phyloP scores from a whole-genome alignment of 2,888 invertebrate genomes.

The Crepidodera aurea region DNA sequence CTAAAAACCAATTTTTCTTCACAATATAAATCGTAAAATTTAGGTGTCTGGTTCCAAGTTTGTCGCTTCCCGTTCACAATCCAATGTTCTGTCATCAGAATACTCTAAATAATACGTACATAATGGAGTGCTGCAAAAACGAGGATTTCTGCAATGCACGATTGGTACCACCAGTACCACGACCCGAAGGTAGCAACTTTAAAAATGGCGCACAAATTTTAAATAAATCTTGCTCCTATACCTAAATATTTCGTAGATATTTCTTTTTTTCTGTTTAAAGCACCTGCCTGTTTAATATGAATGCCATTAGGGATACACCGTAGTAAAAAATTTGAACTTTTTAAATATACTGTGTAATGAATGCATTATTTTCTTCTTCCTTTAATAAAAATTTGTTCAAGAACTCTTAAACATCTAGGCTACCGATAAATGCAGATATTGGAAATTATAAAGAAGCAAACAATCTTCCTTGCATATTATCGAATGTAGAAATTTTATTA shows the following conservation, averaged over 20 bases:
- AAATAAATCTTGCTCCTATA: constrained; percentile 15
- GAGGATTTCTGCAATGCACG: constrained; percentile 78
- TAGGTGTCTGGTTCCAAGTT: constrained; percentile 80
- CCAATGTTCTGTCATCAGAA: constrained; percentile 83
- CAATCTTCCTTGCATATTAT: no score
- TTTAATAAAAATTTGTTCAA: no score
- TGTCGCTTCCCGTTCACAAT: constrained; percentile 80
- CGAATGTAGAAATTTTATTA: no score
- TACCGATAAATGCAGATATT: no score
- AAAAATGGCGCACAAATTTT: constrained; percentile 23
- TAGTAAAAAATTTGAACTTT: constrained; percentile 10
- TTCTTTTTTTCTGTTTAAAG: constrained; percentile 25
- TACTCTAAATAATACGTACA: constrained; percentile 78
- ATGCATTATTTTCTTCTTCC: not conserved
- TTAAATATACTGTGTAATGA: not conserved
- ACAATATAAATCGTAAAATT: constrained; percentile 45
- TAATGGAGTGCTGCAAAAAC: constrained; percentile 83
- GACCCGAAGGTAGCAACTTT: constrained; percentile 70
- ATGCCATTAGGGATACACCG: constrained; percentile 22
- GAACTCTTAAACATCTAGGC: no score
- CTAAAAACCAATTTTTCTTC: not conserved
- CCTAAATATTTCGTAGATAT: constrained; percentile 42
- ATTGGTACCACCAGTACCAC: constrained; percentile 72
- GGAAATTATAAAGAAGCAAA: no score
- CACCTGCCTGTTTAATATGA: constrained; percentile 35